These are phyloP conservation scores for Rhynchomys soricoides DNA, from an alignment of 2,113 vertebrate species.

Conservation along the genomic window DNA sequence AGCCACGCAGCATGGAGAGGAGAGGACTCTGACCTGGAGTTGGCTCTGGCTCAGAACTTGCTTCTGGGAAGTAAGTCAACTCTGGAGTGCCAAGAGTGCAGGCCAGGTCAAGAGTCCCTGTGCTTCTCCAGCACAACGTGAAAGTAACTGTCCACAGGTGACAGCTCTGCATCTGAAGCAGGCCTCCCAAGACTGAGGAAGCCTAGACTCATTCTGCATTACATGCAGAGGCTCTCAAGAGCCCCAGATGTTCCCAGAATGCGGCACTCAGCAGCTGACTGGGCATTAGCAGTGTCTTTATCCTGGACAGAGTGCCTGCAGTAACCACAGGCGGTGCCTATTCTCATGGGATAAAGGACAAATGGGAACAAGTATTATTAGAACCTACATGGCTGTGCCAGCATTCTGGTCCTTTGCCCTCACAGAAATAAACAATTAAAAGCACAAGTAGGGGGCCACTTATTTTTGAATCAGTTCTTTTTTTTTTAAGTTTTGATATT, in stretches of 20 bases:
- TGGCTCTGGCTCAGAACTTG: neutral
- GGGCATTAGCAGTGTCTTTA: neutral
- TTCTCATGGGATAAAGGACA: neutral
- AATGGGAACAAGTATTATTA: neutral
- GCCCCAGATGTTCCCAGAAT: neutral
- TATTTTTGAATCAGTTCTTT: neutral
- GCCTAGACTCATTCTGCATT: neutral
- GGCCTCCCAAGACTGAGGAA: no score
- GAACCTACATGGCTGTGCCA: neutral
- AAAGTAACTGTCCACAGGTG: neutral
- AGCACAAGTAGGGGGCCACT: neutral
- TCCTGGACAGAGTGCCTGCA: neutral
- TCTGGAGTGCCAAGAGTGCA: neutral
- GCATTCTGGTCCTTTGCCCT: neutral
- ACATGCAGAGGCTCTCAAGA: neutral
- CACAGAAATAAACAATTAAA: neutral
- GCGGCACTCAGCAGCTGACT: neutral
- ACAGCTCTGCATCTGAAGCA: neutral
- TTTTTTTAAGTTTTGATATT: neutral
- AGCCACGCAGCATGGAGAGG: neutral
- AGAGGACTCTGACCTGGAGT: neutral
- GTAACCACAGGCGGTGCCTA: neutral
- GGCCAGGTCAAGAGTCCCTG: neutral
- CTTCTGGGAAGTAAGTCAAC: neutral
- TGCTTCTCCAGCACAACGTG: neutral